Conservation (phyloP, 1,140 invertebrate genomes). For the Ditylenchus dipsaci region DNA sequence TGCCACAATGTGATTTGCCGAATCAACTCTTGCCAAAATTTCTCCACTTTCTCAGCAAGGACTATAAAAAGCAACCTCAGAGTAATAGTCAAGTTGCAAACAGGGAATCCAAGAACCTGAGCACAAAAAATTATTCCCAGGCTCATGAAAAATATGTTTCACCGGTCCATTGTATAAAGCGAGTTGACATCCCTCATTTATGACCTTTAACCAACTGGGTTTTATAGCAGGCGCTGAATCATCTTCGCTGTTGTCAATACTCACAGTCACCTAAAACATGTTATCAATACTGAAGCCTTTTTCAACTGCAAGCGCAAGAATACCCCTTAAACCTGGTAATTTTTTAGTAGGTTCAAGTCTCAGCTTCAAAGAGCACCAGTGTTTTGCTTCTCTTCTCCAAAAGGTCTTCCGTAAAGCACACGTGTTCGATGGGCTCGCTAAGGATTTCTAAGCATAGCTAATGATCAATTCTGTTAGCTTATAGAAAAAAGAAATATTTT, state of each 20-base stretch:
- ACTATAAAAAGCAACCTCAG: too few species aligned
- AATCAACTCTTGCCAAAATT: too few species aligned
- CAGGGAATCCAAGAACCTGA: background rate
- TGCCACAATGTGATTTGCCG: too few species aligned
- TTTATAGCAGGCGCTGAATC: constrained; percentile 33
- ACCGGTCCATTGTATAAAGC: constrained; percentile 61
- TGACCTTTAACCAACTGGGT: constrained; percentile 59
- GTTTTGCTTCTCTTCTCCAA: constrained; percentile 26
- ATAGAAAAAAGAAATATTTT: too few species aligned
- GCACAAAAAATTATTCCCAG: background rate
- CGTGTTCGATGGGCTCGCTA: constrained; percentile 66
- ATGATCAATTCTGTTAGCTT: too few species aligned
- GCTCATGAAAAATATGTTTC: background rate
- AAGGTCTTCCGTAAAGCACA: constrained; percentile 37
- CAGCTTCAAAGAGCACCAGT: constrained; percentile 30
- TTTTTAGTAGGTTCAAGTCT: constrained; percentile 64
- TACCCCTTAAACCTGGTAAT: constrained; percentile 35
- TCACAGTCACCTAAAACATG: too few species aligned
- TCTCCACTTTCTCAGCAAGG: too few species aligned
- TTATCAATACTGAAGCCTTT: too few species aligned
- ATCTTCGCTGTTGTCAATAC: background rate
- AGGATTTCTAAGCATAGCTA: constrained; percentile 58
- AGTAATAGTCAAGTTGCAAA: too few species aligned
- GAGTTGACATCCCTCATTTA: constrained; percentile 61
- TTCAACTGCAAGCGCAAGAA: background rate